Percentiles rank a stretch among this genome's conserved stretches.
These are phyloP conservation scores for Yponomeuta cagnagella DNA, from an alignment of 2,888 invertebrate genomes.

Conservation along the genomic window DNA sequence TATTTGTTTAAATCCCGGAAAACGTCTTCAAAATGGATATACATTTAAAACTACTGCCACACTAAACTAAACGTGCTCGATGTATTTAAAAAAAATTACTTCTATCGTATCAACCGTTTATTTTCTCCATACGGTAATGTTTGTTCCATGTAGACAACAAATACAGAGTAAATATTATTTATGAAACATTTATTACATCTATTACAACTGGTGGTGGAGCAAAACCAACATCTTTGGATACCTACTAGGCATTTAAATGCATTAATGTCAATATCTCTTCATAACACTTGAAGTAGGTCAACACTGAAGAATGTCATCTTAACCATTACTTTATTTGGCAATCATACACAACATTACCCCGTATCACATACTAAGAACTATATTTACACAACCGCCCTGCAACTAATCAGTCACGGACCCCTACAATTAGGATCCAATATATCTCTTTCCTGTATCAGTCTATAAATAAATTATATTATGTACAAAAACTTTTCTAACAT, in stretches of 20 bases:
- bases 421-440: conserved; percentile 61
- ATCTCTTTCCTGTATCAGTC: conserved; percentile 58
- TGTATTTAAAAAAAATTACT: neutral
- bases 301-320: conserved; percentile 19
- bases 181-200: neutral
- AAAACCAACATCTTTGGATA: conserved; percentile 30
- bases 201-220: conserved; percentile 13
- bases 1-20: too few relatives aligned
- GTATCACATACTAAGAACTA: conserved; percentile 69
- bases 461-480: conserved; percentile 70
- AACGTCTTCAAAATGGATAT: too few relatives aligned
- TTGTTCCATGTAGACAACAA: conserved; percentile 8
- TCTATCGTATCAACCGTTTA: conserved; percentile 17
- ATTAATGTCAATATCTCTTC: conserved; percentile 4
- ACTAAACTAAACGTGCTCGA: too few relatives aligned
- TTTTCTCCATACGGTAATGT: conserved; percentile 14
- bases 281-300: conserved; percentile 15
- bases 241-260: conserved; percentile 19
- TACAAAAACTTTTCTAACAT: conserved; percentile 52
- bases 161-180: conserved; percentile 2
- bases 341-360: conserved; percentile 67
- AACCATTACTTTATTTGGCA: conserved; percentile 60
- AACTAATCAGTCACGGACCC: conserved; percentile 74
- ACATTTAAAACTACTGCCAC: too few relatives aligned
- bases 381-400: conserved; percentile 44